Evolutionary conservation across 2,888 invertebrate genomes (phyloP), one percentile per base, ranked within the genome.

Genomic region (Alloplasta piceator): DNA sequence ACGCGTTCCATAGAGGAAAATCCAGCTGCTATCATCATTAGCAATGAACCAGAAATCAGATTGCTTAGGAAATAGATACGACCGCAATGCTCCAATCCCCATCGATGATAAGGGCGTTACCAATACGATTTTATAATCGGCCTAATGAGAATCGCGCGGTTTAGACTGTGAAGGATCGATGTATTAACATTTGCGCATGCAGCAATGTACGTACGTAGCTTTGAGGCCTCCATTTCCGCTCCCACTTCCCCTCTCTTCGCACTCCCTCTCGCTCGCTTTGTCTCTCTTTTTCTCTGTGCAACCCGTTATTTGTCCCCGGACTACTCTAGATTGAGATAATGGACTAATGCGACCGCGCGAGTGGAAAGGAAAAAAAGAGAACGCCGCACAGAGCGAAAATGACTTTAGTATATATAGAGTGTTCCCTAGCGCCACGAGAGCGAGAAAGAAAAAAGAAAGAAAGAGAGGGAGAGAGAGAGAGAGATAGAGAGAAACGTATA

Each of bases 311-410:
- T 89, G 89, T 89, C 88, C 85, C 84, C 83, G 83, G 84, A 86
- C 84, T 85, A 85, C 83, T 84, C 48, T 82, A 89, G 89, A 90
- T 90, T 90, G 86, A 89, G 89, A 90, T 90, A 90, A 89, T 87
- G 85, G 88, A 83, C 87, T 88, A 89, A 89, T 87, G 87, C 85
- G 80, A 78, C 75, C 70, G 82, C 50, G 50, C 77, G 83, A 82
- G 82, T 82, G 83, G 78, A 68, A 66, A 78, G 61, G 78, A 77
- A 74, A 76, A 77, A 74, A 76, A 82, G 76, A 68, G 72, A 75
- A 78, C 76, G 73, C 63, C 83, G 26, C 26, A 26, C 64, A 64
- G 64, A 70, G 60, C 70, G 78, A 48, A 67, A 82, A 78, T 75
- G 75, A 78, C 75, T 75, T 56, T 74, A 61, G 43, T 61, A 61